Conservation (phyloP, 2,888 invertebrate genomes). For the Spodoptera picta region DNA sequence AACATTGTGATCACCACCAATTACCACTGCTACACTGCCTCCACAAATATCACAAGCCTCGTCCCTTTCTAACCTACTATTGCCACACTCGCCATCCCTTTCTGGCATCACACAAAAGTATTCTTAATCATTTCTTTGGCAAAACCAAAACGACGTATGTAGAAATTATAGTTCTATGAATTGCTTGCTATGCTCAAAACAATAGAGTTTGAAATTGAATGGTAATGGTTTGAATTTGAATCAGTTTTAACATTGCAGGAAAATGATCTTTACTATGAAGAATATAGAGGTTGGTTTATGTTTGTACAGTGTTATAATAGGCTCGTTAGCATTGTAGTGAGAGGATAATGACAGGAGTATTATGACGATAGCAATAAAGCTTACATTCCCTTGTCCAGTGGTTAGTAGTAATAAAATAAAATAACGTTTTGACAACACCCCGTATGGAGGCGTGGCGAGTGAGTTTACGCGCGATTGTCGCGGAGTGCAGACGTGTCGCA, state of each 20-base stretch:
- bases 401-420: conserved; percentile 78
- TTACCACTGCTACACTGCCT: conserved; percentile 80
- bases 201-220: conserved; percentile 47
- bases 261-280: conserved; percentile 5
- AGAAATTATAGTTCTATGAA: neutral
- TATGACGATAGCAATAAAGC: conserved; percentile 77
- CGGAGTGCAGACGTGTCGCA: conserved; percentile 60
- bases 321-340: conserved; percentile 38
- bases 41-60: conserved; percentile 70
- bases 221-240: neutral
- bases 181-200: accelerated
- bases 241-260: conserved; percentile 1
- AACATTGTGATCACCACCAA: conserved; percentile 87
- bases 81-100: conserved; percentile 50
- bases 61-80: conserved; percentile 43
- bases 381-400: conserved; percentile 77
- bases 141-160: conserved; percentile 49
- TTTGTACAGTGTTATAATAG: conserved; percentile 25
- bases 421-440: conserved; percentile 84
- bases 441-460: conserved; percentile 82
- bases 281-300: conserved; percentile 23
- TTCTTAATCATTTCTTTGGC: conserved; percentile 71
- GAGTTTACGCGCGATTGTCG: conserved; percentile 74
- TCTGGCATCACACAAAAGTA: conserved; percentile 69
- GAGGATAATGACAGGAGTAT: conserved; percentile 72